Evolutionary conservation across 2,888 invertebrate species (phyloP).

Genomic region (Noctua janthina): DNA sequence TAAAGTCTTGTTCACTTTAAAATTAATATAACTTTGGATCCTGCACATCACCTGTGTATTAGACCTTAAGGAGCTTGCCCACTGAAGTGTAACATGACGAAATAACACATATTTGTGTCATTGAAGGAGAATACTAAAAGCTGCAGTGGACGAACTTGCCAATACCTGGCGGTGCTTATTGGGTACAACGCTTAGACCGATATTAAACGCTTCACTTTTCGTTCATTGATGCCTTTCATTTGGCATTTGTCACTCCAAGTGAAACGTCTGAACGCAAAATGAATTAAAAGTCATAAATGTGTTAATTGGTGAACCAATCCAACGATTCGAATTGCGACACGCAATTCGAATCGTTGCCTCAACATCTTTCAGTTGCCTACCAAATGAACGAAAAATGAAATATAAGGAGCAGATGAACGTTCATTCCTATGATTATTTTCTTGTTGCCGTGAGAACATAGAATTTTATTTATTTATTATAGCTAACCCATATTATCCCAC

Average conservation of each 20-base stretch:
- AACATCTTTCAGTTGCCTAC: background rate
- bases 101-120: background rate
- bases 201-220: background rate
- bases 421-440: background rate
- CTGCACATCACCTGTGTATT: slow-evolving; percentile 34
- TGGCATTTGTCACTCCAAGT: no score
- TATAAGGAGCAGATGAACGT: background rate
- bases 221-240: background rate
- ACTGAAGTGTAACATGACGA: slow-evolving; percentile 15
- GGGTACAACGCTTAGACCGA: background rate
- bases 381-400: background rate
- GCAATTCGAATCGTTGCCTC: no score
- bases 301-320: background rate
- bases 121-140: background rate
- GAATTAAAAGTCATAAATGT: background rate
- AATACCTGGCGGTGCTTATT: background rate
- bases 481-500: no score
- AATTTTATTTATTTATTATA: background rate
- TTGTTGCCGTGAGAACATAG: background rate
- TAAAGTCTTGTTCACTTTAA: slow-evolving; percentile 47
- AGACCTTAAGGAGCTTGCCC: slow-evolving; percentile 31
- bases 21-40: slow-evolving; percentile 37
- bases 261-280: background rate
- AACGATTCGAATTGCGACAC: background rate
- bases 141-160: background rate